A percentile compares a stretch with the other conserved stretches of the same genome.
Evolutionary conservation across 2,888 invertebrate genomes (phyloP).

Genomic region (Actias luna): DNA sequence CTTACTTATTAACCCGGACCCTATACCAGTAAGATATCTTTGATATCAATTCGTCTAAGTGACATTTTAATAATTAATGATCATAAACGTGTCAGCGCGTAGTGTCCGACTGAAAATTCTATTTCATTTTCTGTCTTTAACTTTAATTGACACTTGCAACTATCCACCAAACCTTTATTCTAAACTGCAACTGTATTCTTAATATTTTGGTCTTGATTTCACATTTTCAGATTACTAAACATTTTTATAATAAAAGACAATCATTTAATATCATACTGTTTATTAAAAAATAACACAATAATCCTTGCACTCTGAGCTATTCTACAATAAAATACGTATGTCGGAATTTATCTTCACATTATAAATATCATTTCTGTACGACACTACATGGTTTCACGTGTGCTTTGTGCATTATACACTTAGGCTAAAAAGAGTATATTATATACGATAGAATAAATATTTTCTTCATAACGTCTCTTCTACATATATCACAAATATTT

Average conservation of each 20-base stretch:
- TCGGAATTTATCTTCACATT: no score
- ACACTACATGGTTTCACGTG: neutral
- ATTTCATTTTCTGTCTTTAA: neutral
- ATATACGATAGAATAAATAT: neutral
- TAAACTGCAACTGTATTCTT: neutral
- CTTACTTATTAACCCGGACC: slow-evolving; percentile 78
- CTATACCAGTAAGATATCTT: slow-evolving; percentile 73
- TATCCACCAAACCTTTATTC: neutral
- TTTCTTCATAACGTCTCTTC: neutral
- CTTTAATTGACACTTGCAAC: neutral
- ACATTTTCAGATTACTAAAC: neutral
- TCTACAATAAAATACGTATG: no score
- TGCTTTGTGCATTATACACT: neutral
- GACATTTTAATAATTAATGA: slow-evolving; percentile 1
- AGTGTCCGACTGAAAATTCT: neutral
- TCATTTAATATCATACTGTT: no score
- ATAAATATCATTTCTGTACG: neutral
- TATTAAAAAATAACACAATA: no score
- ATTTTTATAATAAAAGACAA: no score
- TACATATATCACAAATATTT: slow-evolving; percentile 29
- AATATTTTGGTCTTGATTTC: neutral
- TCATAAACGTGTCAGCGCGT: neutral
- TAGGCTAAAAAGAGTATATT: neutral
- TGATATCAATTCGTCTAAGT: slow-evolving; percentile 19
- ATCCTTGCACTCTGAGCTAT: no score